These are phyloP conservation scores for Nemapogon koenigi DNA, from an alignment of 2,888 invertebrate species.

Conservation along the genomic window DNA sequence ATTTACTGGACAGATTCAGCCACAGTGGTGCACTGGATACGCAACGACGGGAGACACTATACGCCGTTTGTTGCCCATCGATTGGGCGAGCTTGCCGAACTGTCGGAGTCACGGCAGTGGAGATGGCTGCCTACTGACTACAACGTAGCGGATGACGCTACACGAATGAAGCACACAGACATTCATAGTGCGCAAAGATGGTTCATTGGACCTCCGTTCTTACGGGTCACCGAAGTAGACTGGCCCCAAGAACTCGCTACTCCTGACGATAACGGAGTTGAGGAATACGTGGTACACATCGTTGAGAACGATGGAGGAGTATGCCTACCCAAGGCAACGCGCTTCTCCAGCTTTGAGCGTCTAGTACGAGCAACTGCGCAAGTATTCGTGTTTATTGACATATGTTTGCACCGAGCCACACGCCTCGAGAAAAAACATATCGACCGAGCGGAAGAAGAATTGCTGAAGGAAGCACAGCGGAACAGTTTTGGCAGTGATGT, in stretches of 20 bases:
- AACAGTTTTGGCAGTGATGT: neutral
- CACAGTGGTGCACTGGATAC: neutral
- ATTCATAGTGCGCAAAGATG: too few species aligned
- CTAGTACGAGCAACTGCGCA: neutral
- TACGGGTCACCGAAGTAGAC: neutral
- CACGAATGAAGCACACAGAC: constrained; percentile 7
- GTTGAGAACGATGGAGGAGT: neutral
- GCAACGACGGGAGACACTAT: neutral
- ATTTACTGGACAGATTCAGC: neutral
- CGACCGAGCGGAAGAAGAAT: neutral
- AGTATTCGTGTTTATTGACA: neutral
- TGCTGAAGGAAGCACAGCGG: neutral
- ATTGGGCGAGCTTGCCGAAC: neutral
- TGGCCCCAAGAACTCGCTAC: neutral
- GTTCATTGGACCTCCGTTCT: neutral
- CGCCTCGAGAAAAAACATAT: neutral
- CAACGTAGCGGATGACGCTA: constrained; percentile 15
- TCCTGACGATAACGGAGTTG: neutral
- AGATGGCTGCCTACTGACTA: constrained; percentile 13
- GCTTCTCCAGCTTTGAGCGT: neutral
- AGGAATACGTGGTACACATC: too few species aligned
- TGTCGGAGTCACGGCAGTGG: constrained; percentile 14
- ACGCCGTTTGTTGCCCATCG: constrained; percentile 6
- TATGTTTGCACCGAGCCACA: neutral
- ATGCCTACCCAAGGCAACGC: neutral